A percentile compares a stretch with the other conserved stretches of the same genome.
These are phyloP conservation scores for Perdix hodgsoniae DNA, from an alignment of 2,797 vertebrate genomes.

Conservation along the genomic window DNA sequence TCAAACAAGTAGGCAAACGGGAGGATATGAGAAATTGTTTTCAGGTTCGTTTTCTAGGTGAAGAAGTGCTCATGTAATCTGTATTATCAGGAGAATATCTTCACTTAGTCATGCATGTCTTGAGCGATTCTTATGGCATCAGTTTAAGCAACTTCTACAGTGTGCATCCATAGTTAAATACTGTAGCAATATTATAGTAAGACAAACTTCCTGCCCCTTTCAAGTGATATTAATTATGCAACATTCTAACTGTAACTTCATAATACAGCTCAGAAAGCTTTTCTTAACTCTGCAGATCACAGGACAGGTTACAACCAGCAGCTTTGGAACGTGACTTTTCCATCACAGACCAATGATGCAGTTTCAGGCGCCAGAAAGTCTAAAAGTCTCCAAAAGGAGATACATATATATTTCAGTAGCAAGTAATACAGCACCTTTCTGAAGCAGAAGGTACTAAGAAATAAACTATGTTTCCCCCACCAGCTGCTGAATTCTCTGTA, in stretches of 20 bases:
- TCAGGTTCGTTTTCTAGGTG: neutral
- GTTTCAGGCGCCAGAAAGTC: neutral
- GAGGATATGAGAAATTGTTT: neutral
- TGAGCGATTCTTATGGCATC: neutral
- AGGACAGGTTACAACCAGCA: constrained; percentile 8
- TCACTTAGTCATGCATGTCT: neutral
- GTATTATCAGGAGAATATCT: neutral
- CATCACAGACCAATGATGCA: neutral
- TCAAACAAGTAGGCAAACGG: neutral
- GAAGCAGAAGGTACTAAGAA: neutral
- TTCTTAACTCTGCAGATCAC: neutral
- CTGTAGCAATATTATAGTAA: neutral
- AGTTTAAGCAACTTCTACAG: neutral
- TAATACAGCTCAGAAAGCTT: neutral
- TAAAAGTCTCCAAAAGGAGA: neutral
- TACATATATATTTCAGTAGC: neutral
- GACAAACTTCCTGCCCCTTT: rapidly evolving
- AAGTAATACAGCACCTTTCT: neutral
- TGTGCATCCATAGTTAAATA: neutral
- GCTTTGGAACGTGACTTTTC: neutral
- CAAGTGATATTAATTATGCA: neutral
- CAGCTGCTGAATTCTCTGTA: neutral
- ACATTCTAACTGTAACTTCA: neutral
- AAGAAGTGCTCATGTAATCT: neutral
- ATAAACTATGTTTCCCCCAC: neutral